Percentiles rank a stretch among this genome's conserved stretches.
Evolutionary conservation across 2,113 vertebrate species (phyloP).

Genomic region (Periophthalmodon schlosseri): DNA sequence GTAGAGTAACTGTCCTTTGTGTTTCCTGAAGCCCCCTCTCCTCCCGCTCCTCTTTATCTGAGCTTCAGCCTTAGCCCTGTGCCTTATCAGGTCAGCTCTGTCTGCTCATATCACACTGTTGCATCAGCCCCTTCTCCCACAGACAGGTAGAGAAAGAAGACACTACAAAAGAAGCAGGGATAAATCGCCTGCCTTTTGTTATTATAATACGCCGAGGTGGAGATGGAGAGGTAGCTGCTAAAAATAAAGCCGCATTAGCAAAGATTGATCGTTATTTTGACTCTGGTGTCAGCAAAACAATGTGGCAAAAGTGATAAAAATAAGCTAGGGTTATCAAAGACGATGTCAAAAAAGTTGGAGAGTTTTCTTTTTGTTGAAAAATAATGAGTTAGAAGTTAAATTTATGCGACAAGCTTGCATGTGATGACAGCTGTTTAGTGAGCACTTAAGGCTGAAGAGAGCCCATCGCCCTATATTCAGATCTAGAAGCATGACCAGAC

Average conservation of each 20-base stretch:
- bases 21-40: slow-evolving; percentile 11
- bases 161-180: slow-evolving; percentile 48
- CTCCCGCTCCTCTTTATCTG: slow-evolving; percentile 30
- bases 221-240: slow-evolving; percentile 22
- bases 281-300: slow-evolving; percentile 13
- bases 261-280: slow-evolving; percentile 22
- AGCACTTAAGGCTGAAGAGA: too few relatives aligned
- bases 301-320: slow-evolving; percentile 23
- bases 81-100: slow-evolving; percentile 46
- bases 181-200: slow-evolving; percentile 59
- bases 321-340: slow-evolving; percentile 1
- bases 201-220: slow-evolving; percentile 40
- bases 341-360: background rate
- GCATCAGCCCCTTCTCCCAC: slow-evolving; percentile 50
- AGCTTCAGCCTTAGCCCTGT: slow-evolving; percentile 16
- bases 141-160: slow-evolving; percentile 48
- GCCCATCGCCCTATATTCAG: too few relatives aligned
- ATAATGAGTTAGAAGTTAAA: background rate
- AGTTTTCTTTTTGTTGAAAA: slow-evolving; percentile 6
- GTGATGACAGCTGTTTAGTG: background rate
- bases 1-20: background rate
- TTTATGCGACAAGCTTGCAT: background rate
- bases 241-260: slow-evolving; percentile 39
- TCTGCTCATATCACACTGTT: slow-evolving; percentile 57
- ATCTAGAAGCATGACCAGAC: too few relatives aligned